Percentiles rank a stretch among this genome's conserved stretches.
phyloP scores from a whole-genome alignment of 2,888 invertebrate genomes.

The Homarus gammarus region DNA sequence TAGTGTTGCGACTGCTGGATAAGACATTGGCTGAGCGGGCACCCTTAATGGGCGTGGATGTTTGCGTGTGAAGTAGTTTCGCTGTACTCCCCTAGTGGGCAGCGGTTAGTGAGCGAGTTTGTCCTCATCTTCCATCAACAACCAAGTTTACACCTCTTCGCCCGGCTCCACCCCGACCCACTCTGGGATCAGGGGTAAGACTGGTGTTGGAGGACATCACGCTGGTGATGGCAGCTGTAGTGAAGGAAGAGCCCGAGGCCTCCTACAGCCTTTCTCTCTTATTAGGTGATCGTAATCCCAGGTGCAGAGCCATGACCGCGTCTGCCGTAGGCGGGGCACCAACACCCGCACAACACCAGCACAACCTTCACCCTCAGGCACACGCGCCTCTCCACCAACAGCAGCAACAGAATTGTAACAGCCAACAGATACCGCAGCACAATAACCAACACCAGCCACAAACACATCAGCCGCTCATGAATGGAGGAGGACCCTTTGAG shows the following conservation, averaged over 20 bases:
- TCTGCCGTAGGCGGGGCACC: constrained; percentile 45
- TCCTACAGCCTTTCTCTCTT: constrained; percentile 63
- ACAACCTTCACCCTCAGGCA: constrained; percentile 43
- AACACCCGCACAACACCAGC: constrained; percentile 29
- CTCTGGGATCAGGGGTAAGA: constrained; percentile 62
- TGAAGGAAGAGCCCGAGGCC: constrained; percentile 67
- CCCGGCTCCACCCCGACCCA: constrained; percentile 10
- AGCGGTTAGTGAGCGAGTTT: constrained; percentile 6
- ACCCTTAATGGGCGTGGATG: constrained; percentile 43
- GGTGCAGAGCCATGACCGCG: constrained; percentile 61
- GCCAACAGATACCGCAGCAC: constrained; percentile 9
- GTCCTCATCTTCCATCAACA: constrained; percentile 20
- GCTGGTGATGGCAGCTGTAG: constrained; percentile 53
- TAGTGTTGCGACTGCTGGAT: too few relatives aligned
- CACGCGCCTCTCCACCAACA: constrained; percentile 5
- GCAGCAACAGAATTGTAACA: neutral
- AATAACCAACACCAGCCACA: constrained; percentile 12
- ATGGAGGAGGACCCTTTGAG: constrained; percentile 47
- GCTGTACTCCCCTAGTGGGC: constrained; percentile 24
- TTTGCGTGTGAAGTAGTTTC: constrained; percentile 44
- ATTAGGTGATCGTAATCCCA: constrained; percentile 50
- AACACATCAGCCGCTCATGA: constrained; percentile 38
- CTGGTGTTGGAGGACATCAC: neutral
- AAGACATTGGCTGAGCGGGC: neutral
- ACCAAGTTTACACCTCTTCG: neutral